Evolutionary conservation across 2,888 invertebrate genomes (phyloP).

Genomic region (Drosophila maculinotata): DNA sequence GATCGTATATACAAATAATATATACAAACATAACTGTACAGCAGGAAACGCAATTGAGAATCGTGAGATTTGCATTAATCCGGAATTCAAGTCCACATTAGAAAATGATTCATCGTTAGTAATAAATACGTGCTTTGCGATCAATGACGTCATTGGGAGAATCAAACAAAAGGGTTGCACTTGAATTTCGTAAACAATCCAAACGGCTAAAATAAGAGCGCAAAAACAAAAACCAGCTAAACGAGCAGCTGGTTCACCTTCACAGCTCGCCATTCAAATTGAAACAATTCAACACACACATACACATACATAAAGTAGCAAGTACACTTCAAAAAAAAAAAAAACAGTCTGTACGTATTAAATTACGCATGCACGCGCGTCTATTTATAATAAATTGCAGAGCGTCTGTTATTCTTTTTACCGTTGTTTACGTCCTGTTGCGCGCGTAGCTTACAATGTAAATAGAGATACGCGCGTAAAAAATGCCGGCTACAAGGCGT

Average conservation of each 20-base stretch:
- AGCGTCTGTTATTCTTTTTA: conserved; percentile 32
- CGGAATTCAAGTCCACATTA: conserved; percentile 6
- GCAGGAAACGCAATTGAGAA: background rate
- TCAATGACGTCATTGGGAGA: conserved; percentile 47
- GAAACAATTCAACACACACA: conserved; percentile 38
- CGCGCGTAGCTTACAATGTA: conserved; percentile 59
- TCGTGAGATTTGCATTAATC: background rate
- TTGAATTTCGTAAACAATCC: conserved; percentile 50
- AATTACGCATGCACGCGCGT: conserved; percentile 43
- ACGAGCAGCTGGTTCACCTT: conserved; percentile 55
- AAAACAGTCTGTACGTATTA: conserved; percentile 28
- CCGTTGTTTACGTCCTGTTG: conserved; percentile 63
- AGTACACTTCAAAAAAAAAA: conserved; percentile 23
- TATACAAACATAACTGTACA: background rate
- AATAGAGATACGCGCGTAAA: conserved; percentile 56
- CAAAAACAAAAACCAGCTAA: conserved; percentile 34
- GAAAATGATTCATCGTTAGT: conserved; percentile 33
- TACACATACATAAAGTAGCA: background rate
- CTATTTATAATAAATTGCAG: conserved; percentile 50
- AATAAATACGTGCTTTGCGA: conserved; percentile 3
- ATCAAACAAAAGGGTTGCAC: conserved; percentile 52
- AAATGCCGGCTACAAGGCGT: conserved; percentile 53
- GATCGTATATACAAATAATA: conserved; percentile 5
- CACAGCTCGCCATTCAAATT: conserved; percentile 50
- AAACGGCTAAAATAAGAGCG: conserved; percentile 28